phyloP scores from a whole-genome alignment of 1,140 invertebrate genomes.

The Drosophila yakuba region DNA sequence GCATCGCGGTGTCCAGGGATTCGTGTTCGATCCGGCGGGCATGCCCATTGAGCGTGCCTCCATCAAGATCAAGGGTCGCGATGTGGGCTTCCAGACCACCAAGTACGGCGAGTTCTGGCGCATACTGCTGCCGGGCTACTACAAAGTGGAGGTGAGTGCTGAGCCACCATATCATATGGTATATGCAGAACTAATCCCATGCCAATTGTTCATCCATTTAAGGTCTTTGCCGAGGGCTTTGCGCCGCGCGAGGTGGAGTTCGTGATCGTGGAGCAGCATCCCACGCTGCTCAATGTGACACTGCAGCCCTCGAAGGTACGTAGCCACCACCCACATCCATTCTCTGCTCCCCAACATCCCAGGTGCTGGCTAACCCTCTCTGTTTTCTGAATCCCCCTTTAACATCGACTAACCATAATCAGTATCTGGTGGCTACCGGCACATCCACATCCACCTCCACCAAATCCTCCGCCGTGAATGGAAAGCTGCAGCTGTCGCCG shows the following conservation, averaged over 20 bases:
- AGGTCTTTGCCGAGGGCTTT: conserved; percentile 94
- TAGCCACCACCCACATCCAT: background rate
- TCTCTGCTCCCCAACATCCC: too few species aligned
- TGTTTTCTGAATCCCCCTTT: background rate
- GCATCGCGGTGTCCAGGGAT: conserved; percentile 93
- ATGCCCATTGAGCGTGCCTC: conserved; percentile 93
- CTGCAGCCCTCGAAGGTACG: conserved; percentile 92
- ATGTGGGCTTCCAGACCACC: conserved; percentile 94
- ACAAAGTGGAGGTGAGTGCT: conserved; percentile 91
- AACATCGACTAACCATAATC: background rate
- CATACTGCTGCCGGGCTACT: conserved; percentile 92
- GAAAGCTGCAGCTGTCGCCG: conserved; percentile 53
- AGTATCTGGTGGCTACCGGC: conserved; percentile 23
- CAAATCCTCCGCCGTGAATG: conserved; percentile 16
- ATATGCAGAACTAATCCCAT: background rate
- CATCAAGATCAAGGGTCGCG: conserved; percentile 93
- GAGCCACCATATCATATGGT: too few species aligned
- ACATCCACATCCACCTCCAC: conserved; percentile 15
- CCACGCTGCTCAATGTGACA: conserved; percentile 93
- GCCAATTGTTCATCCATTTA: background rate
- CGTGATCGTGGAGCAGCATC: conserved; percentile 93
- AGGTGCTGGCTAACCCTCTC: conserved; percentile 34
- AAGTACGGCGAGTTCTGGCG: conserved; percentile 98
- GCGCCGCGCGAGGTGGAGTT: conserved; percentile 93
- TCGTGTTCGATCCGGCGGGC: conserved; percentile 92